Conservation (phyloP, 2,888 invertebrate species). For the Chloroclysta siterata region DNA sequence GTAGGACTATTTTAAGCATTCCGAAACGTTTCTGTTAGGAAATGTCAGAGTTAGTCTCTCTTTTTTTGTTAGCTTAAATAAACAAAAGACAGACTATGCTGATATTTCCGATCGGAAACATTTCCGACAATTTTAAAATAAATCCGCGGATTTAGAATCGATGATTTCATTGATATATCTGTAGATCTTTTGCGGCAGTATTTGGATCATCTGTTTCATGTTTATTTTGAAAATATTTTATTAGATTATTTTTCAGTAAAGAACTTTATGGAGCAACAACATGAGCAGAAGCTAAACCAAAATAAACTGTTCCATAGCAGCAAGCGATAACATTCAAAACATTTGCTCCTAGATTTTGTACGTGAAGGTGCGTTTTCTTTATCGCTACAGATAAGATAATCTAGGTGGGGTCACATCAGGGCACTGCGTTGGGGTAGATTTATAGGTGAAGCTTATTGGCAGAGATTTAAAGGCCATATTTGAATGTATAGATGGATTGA, state of each 20-base stretch:
- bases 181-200: no score
- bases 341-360: constrained; percentile 45
- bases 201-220: no score
- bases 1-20: no score
- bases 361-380: constrained; percentile 51
- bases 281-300: constrained; percentile 14
- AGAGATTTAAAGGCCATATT: constrained; percentile 35
- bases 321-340: constrained; percentile 35
- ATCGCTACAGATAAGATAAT: constrained; percentile 62
- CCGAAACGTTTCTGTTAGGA: no score
- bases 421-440: constrained; percentile 38
- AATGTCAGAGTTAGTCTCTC: no score
- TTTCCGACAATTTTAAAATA: no score
- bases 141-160: no score
- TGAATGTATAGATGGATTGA: constrained; percentile 32
- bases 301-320: constrained; percentile 23
- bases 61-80: no score
- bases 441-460: constrained; percentile 33
- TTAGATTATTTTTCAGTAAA: background rate
- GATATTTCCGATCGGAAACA: no score
- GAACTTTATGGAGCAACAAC: background rate
- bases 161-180: no score
- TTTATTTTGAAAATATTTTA: no score
- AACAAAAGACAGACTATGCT: no score
- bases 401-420: constrained; percentile 55